phyloP scores from a whole-genome alignment of 2,888 invertebrate genomes.

The Dasypogon diadema region DNA sequence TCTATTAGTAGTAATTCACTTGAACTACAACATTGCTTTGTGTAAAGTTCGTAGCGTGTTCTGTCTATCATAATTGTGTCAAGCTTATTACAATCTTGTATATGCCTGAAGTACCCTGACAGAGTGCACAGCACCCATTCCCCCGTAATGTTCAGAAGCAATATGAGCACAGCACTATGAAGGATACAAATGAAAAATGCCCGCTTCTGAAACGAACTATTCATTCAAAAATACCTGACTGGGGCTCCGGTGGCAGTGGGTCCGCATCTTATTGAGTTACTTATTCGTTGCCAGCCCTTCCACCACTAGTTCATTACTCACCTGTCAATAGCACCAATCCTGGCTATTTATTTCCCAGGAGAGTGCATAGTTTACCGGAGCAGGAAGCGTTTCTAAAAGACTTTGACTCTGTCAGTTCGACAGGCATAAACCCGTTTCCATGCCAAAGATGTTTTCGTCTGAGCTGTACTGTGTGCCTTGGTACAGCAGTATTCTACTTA shows the following conservation, averaged over 20 bases:
- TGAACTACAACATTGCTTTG: too few species aligned
- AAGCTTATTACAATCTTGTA: background rate
- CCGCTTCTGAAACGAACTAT: background rate
- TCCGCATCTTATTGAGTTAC: slow-evolving; percentile 41
- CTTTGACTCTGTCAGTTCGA: slow-evolving; percentile 12
- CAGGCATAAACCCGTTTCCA: slow-evolving; percentile 2
- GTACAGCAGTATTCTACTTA: background rate
- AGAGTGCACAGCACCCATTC: too few species aligned
- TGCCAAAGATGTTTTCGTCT: background rate
- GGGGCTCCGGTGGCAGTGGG: background rate
- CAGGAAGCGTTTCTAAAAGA: slow-evolving; percentile 5
- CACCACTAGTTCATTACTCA: slow-evolving; percentile 45
- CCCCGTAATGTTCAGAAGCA: background rate
- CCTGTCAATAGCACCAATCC: slow-evolving; percentile 51
- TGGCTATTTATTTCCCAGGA: slow-evolving; percentile 38
- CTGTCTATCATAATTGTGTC: slow-evolving; percentile 30
- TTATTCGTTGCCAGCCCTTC: slow-evolving; percentile 30
- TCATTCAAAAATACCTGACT: slow-evolving; percentile 7
- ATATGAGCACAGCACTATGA: background rate
- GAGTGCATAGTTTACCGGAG: slow-evolving; percentile 35
- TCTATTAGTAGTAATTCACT: slow-evolving; percentile 15
- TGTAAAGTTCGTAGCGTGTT: background rate
- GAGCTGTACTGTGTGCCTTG: too few species aligned
- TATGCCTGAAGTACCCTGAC: background rate
- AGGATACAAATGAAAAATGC: slow-evolving; percentile 28